These are phyloP conservation scores for Cerceris rybyensis DNA, from an alignment of 2,888 invertebrate genomes.

Conservation along the genomic window DNA sequence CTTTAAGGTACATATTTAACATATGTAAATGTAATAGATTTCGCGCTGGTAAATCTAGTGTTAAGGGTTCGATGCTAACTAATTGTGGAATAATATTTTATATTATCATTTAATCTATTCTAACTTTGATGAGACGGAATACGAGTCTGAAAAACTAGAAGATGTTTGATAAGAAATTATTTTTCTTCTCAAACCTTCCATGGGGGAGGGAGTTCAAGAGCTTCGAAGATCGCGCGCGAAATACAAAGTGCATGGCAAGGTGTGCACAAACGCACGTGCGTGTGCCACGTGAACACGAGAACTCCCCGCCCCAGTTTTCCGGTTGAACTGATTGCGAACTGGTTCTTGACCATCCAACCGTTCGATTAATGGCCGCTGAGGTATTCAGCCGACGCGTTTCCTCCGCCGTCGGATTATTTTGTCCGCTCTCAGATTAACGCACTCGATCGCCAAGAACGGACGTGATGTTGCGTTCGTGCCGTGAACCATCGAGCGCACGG, in stretches of 20 bases:
- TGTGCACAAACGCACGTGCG: slow-evolving; percentile 43
- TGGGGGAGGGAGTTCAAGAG: no score
- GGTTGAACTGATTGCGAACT: slow-evolving; percentile 78
- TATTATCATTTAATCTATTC: no score
- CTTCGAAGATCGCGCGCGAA: not conserved
- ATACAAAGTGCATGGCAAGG: not conserved
- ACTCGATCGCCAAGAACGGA: slow-evolving; percentile 56
- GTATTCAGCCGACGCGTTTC: slow-evolving; percentile 62
- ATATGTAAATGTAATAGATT: no score
- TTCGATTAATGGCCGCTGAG: slow-evolving; percentile 72
- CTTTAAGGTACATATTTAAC: no score
- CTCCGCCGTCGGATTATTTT: slow-evolving; percentile 58
- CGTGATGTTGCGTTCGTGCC: slow-evolving; percentile 20
- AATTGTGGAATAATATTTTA: no score
- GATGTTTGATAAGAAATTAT: not conserved
- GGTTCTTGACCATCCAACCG: slow-evolving; percentile 79
- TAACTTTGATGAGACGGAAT: no score
- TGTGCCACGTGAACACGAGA: slow-evolving; percentile 53
- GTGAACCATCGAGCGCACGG: not conserved
- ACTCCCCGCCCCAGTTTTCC: slow-evolving; percentile 71
- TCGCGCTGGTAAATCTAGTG: no score
- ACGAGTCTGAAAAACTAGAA: no score
- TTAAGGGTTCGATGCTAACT: no score
- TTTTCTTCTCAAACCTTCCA: not conserved
- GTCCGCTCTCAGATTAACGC: slow-evolving; percentile 62